Conservation (phyloP, 2,888 invertebrate species). For the Hirudinaria manillensis region DNA sequence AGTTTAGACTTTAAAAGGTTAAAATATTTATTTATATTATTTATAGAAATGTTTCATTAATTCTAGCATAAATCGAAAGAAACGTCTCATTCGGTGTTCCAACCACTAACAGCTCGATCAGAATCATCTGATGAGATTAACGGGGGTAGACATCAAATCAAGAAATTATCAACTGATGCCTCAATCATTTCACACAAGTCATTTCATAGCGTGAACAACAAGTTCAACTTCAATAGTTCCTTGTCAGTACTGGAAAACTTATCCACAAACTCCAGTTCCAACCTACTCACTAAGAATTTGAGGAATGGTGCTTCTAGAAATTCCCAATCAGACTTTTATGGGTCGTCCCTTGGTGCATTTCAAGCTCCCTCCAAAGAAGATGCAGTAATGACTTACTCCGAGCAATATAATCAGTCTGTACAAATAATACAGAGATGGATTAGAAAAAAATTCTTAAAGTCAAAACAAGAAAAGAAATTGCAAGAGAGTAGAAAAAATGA, state of each 20-base stretch:
- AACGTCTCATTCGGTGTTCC: constrained; percentile 12
- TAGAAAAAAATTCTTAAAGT: not conserved
- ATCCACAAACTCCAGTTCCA: not conserved
- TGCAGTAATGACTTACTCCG: not conserved
- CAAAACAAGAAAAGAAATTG: too few relatives aligned
- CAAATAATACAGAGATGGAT: constrained; percentile 4
- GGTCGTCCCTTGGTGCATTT: not conserved
- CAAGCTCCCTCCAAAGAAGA: not conserved
- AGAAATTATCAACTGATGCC: not conserved
- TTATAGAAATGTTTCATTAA: too few relatives aligned
- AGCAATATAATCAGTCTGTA: not conserved
- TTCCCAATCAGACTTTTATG: too few relatives aligned
- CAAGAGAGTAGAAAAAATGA: too few relatives aligned
- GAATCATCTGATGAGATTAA: constrained; percentile 3
- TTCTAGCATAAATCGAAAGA: not conserved
- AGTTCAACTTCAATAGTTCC: not conserved
- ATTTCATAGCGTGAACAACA: not conserved
- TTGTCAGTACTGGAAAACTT: too few relatives aligned
- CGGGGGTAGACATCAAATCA: not conserved
- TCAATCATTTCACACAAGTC: constrained; percentile 34
- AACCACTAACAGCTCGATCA: not conserved
- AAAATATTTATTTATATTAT: too few relatives aligned
- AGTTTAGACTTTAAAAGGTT: too few relatives aligned
- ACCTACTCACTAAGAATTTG: not conserved
- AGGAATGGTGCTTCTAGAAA: too few relatives aligned